Evolutionary conservation across 2,797 vertebrate species (phyloP), one percentile per base, ranked within the genome.

Genomic region (Lates japonicus): DNA sequence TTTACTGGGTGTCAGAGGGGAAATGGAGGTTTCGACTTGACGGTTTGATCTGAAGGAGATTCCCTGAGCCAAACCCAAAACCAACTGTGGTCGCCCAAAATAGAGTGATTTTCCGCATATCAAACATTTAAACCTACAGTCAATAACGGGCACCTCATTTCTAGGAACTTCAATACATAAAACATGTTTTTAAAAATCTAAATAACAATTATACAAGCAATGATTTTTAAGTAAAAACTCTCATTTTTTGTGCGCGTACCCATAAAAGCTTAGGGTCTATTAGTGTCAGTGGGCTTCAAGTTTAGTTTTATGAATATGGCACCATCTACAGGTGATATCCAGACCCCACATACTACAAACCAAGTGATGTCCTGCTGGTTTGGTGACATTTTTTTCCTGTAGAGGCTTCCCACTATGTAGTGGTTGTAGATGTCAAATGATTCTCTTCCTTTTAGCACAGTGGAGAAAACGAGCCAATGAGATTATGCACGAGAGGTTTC

Each of bases 291-390:
- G 48, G 25, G 29, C 29, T 48, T 67, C 1, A 33, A 2, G 22
- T 58, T 57, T 42, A 19, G 16, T 72, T 42, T 37, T 82, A 66
- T 65, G 81, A 55, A 44, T 73, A 59, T 77, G 69, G 60, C 74
- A 16, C 94, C 91, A 87, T 84, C 94, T 94, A 64, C 77, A 87
- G 93, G 88, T 29, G 48, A 61, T 16, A 65, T 62, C 1, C 2
- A 61, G 17, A 82, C 39, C 46, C 58, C 31, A 77, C 12, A 19
- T 7, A 9, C 16, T 19, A 35, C 1, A 25, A 13, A 37, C 49
- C 1, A 46, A 14, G 12, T 44, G 20, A 58, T 7, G 4, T 13
- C 12, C 16, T 44, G 7, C 59, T 52, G 44, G 7, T 72, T 33
- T 52, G 7, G 57, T 16, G 22, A 16, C 39, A 9, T 1, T 10